Percentiles rank a stretch among this genome's conserved stretches.
phyloP scores from a whole-genome alignment of 2,113 vertebrate genomes.

The Emberiza fucata region DNA sequence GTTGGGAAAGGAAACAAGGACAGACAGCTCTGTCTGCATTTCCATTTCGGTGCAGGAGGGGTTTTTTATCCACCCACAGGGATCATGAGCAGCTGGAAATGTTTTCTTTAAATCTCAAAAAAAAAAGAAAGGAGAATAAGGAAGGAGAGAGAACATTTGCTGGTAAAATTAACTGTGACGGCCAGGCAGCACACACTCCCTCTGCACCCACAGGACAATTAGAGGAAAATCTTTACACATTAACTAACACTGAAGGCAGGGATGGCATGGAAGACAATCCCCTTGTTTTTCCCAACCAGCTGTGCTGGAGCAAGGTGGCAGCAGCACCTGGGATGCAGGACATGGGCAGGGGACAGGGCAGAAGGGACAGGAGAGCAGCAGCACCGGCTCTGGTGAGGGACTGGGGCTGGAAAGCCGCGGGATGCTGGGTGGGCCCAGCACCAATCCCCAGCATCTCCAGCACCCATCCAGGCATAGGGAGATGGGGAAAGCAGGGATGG shows the following conservation, averaged over 20 bases:
- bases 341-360: neutral
- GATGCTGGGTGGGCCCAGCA: neutral
- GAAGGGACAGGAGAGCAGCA: neutral
- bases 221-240: slow-evolving; percentile 11
- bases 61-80: neutral
- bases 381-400: neutral
- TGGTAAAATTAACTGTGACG: neutral
- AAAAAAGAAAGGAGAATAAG: neutral
- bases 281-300: neutral
- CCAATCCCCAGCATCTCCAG: fast-evolving
- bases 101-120: neutral
- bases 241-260: neutral
- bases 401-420: fast-evolving
- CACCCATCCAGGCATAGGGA: neutral
- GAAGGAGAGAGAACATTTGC: neutral
- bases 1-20: neutral
- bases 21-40: neutral
- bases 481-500: neutral
- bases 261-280: neutral
- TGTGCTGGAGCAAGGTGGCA: fast-evolving
- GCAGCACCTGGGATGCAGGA: neutral
- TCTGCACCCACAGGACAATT: neutral
- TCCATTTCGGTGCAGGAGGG: neutral
- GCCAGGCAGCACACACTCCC: neutral
- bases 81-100: neutral